Conservation (phyloP, 2,888 invertebrate species). For the Desoria tigrina region DNA sequence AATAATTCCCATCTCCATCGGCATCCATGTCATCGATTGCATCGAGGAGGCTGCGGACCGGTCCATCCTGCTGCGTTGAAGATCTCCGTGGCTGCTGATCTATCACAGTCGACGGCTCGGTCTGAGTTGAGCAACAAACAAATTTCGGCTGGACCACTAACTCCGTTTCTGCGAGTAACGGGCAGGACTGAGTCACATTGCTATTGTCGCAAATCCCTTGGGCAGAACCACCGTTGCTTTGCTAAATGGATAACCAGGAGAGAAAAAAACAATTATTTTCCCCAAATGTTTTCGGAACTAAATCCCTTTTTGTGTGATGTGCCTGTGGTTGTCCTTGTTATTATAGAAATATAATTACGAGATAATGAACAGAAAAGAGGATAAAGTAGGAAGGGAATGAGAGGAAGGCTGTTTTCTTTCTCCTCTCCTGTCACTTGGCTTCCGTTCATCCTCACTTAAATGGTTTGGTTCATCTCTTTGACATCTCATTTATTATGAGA, state of each 20-base stretch:
- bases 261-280: slow-evolving; percentile 10
- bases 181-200: slow-evolving; percentile 46
- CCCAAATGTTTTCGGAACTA: too few species aligned
- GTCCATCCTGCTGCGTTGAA: slow-evolving; percentile 7
- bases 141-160: slow-evolving; percentile 18
- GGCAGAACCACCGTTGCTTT: slow-evolving; percentile 29
- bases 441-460: slow-evolving; percentile 10
- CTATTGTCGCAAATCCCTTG: slow-evolving; percentile 37
- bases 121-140: slow-evolving; percentile 44
- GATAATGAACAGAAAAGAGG: too few species aligned
- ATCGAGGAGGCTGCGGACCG: slow-evolving; percentile 21
- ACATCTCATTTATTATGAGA: slow-evolving; percentile 5
- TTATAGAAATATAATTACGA: too few species aligned
- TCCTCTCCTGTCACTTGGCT: slow-evolving; percentile 5
- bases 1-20: slow-evolving; percentile 14
- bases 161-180: slow-evolving; percentile 34
- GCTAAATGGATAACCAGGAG: slow-evolving; percentile 14
- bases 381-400: too few species aligned
- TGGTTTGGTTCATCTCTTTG: slow-evolving; percentile 3
- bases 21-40: slow-evolving; percentile 23
- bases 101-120: slow-evolving; percentile 46
- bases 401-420: background rate
- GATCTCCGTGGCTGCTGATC: slow-evolving; percentile 6
- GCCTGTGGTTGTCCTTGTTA: too few species aligned
- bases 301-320: too few species aligned